Evolutionary conservation across 2,888 invertebrate genomes (phyloP).

Genomic region (Lysandra bellargus): DNA sequence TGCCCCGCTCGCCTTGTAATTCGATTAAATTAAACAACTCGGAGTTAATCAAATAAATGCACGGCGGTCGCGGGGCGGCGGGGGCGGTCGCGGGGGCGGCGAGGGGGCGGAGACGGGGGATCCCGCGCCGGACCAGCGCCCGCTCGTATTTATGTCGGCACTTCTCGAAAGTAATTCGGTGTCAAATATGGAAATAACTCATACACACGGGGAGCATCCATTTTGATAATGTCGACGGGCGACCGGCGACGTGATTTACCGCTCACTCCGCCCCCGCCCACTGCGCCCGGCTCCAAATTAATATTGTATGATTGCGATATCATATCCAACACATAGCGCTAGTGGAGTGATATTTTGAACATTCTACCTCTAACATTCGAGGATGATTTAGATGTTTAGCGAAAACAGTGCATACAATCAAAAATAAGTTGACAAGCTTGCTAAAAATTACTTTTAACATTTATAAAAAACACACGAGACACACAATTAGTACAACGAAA

Average conservation of each 20-base stretch:
- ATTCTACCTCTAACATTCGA: background rate
- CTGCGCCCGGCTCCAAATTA: constrained; percentile 34
- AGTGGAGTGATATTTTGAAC: background rate
- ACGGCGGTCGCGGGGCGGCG: constrained; percentile 60
- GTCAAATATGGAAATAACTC: constrained; percentile 81
- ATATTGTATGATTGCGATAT: constrained; percentile 10
- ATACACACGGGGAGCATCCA: constrained; percentile 76
- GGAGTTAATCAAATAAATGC: constrained; percentile 82
- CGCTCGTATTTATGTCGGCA: constrained; percentile 76
- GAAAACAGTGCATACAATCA: background rate
- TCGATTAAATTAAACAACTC: constrained; percentile 82
- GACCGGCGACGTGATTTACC: constrained; percentile 73
- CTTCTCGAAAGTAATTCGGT: constrained; percentile 80
- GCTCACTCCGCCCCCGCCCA: constrained; percentile 49
- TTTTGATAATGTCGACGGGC: constrained; percentile 77
- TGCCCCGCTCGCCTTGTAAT: constrained; percentile 71
- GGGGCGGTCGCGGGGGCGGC: constrained; percentile 49
- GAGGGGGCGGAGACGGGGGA: constrained; percentile 49
- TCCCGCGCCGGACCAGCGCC: constrained; percentile 47
- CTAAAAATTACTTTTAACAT: background rate
- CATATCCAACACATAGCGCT: background rate
- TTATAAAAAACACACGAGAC: no score
- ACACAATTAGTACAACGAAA: background rate
- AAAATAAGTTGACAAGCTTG: background rate
- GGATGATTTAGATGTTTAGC: background rate